Evolutionary conservation across 2,113 vertebrate species (phyloP), one percentile per base, ranked within the genome.

Genomic region (Rhinopithecus roxellana): DNA sequence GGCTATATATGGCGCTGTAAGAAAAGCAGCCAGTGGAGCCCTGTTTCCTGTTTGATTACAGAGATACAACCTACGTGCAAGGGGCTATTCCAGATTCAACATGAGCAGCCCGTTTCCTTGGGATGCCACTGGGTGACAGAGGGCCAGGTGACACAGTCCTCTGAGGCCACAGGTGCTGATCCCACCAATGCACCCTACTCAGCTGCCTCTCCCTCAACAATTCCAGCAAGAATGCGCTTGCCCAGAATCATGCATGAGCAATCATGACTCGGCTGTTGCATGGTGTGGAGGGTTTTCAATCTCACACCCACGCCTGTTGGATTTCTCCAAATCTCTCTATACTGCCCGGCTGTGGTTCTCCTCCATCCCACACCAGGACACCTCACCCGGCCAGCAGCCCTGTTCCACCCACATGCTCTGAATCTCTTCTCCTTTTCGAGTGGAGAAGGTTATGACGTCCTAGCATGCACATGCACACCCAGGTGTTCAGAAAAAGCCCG

Each of bases 381-480:
- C 40, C 20, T 1, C 11, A 8, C 14, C 40, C 59, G 74, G 61
- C 0, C 0, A 7, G 18, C 2, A 12, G 52, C 18, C 14, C 2
- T 4, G 2, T 1, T 2, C 35, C 6, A 14, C 38, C 12, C 12
- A 8, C 0, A 5, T 9, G 20, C 52, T 43, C 27, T 55, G 40
- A 38, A 45, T 64, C 4, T 13, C 88, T 23, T 9, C 27, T 77
- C 5, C 40, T 38, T 11, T 57, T 38, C 0, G 7, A 1, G 32
- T 45, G 17, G 9, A 48, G 57, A 6, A 1, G 40, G 16, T 70
- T 16, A n/a, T 9, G 40, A 70, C 13, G 11, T 69, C 80, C 45
- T 11, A 12, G 6, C 43, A 55, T 17, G 3, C 11, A 32, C 5
- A 17, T 12, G 4, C 30, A 23, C 23, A 23, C 17, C 43, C 8